phyloP scores from a whole-genome alignment of 2,797 vertebrate species.

The Leucoraja ocellata region DNA sequence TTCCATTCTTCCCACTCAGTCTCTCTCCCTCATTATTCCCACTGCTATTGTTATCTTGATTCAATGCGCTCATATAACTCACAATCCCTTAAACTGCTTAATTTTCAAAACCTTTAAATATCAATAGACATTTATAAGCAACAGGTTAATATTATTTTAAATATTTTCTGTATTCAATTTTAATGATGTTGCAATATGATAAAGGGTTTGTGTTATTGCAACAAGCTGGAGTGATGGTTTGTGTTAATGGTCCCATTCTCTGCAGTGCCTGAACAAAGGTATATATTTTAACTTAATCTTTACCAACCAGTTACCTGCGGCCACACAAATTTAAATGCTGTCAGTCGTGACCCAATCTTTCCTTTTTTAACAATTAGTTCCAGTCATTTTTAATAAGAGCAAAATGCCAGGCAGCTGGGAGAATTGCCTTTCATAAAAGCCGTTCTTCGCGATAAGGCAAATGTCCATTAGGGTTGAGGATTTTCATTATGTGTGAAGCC shows the following conservation, averaged over 20 bases:
- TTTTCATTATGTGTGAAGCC: background rate
- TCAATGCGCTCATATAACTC: background rate
- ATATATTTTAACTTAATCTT: conserved; percentile 8
- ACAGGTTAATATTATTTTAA: background rate
- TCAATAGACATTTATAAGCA: too few relatives aligned
- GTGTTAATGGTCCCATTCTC: background rate
- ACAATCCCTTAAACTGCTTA: background rate
- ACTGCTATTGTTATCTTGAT: background rate
- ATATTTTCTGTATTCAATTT: conserved; percentile 13
- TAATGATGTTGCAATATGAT: background rate
- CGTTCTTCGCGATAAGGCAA: conserved; percentile 6
- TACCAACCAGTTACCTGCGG: background rate
- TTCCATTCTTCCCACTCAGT: too few relatives aligned
- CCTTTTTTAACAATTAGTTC: conserved; percentile 21
- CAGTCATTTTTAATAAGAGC: conserved; percentile 21
- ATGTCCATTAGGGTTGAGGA: background rate
- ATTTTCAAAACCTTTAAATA: background rate
- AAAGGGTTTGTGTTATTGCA: background rate
- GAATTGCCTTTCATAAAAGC: background rate
- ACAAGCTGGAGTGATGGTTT: background rate
- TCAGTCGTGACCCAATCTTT: background rate
- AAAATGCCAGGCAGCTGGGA: conserved; percentile 16
- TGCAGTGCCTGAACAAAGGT: background rate
- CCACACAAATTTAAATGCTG: conserved; percentile 28
- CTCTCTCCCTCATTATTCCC: too few relatives aligned